Evolutionary conservation across 2,888 invertebrate genomes (phyloP), one percentile per base, ranked within the genome.

Genomic region (Pycnomerus fuliginosus): DNA sequence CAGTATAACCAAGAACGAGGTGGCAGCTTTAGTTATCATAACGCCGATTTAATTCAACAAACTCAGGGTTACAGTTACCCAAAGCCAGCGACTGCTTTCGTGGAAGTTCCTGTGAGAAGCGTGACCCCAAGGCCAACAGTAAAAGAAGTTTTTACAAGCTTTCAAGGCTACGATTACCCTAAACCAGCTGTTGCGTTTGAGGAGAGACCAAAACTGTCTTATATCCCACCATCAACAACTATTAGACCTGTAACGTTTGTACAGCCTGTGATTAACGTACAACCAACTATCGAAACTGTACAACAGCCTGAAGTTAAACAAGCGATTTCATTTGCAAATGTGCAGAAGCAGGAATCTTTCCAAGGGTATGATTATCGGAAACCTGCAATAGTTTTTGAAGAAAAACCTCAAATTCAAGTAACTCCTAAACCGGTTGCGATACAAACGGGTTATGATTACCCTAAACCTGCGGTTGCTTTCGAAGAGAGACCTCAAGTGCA

Each of bases 401-500:
- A 38, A 33, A 16, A 66, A 65, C 41, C 57, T 8, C 17, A 25
- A 13, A n/a, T n/a, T n/a, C n/a, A n/a, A n/a, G n/a, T n/a, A n/a
- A n/a, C n/a, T n/a, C n/a, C n/a, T n/a, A n/a, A n/a, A n/a, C n/a
- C n/a, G n/a, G n/a, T n/a, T n/a, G n/a, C n/a, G n/a, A n/a, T n/a
- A n/a, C n/a, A n/a, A n/a, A n/a, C n/a, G 30, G 69, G 70, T 30
- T 72, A 71, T 46, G 54, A 61, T 16, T 71, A 72, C 44, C 52
- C 60, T 1, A 65, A 67, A 51, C 65, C 68, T n/a, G 48, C 41
- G 5, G 51, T 61, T 12, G 59, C 63, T 51, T 76, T 74, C 33
- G 72, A 68, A 38, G 72, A 75, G 50, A 60, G 59, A 38, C 69
- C 71, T 8, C 61, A 70, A 40, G 39, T 39, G n/a, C n/a, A n/a